Conservation (phyloP, 2,113 vertebrate species). For the Pangasianodon hypophthalmus region DNA sequence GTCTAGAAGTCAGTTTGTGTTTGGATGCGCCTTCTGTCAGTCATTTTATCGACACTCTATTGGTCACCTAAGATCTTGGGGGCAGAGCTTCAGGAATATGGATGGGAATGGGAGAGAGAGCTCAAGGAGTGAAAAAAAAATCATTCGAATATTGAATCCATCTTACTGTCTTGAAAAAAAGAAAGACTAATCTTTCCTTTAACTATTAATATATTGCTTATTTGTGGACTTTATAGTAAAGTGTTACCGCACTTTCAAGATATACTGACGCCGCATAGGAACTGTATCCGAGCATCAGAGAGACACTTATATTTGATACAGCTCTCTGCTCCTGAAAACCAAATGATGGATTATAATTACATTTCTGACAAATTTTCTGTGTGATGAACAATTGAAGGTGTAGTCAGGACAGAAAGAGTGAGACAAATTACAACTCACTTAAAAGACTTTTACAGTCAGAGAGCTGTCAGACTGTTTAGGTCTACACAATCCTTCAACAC, state of each 20-base stretch:
- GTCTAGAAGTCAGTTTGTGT: too few relatives aligned
- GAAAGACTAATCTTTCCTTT: neutral
- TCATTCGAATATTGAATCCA: neutral
- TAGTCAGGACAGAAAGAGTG: neutral
- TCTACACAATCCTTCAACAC: conserved; percentile 28
- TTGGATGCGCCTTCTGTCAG: neutral
- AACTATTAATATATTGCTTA: neutral
- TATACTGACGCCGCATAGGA: neutral
- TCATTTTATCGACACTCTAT: neutral
- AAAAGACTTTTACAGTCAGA: neutral
- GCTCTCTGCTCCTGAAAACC: neutral
- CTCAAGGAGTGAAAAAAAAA: neutral
- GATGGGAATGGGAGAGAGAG: neutral
- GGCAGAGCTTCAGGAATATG: neutral
- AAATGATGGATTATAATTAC: conserved; percentile 19
- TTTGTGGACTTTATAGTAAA: neutral
- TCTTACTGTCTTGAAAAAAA: neutral
- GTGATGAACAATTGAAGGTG: conserved; percentile 27
- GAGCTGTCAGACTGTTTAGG: conserved; percentile 16
- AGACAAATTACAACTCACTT: conserved; percentile 7
- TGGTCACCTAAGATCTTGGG: neutral
- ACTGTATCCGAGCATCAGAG: neutral
- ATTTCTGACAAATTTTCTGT: conserved; percentile 29
- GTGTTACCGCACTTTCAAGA: neutral
- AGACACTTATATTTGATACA: conserved; percentile 9